Percentiles rank a stretch among this genome's conserved stretches.
Conservation (phyloP, 2,113 vertebrate genomes). For the Gobius niger region DNA sequence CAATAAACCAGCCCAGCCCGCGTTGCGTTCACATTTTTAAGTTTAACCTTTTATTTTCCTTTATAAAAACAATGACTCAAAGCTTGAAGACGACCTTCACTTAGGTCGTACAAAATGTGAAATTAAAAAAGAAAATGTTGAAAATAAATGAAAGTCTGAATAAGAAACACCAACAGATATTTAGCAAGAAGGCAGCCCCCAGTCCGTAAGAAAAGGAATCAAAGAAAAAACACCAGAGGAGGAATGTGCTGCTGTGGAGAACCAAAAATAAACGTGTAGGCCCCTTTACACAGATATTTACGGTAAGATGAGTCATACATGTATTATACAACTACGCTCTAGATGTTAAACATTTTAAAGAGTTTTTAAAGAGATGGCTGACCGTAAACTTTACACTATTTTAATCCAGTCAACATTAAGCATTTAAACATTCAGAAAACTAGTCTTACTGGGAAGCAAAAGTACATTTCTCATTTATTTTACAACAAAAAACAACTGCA, state of each 20-base stretch:
- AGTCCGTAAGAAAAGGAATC: slow-evolving; percentile 5
- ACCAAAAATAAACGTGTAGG: not conserved
- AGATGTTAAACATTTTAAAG: too few species aligned
- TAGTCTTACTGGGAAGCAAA: too few species aligned
- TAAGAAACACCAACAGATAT: slow-evolving; percentile 27
- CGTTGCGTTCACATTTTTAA: too few species aligned
- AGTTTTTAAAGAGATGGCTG: too few species aligned
- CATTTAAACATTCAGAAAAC: too few species aligned
- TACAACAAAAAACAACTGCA: too few species aligned
- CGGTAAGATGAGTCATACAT: too few species aligned
- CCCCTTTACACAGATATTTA: slow-evolving; percentile 1
- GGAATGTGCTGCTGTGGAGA: slow-evolving; percentile 3
- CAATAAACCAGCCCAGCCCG: too few species aligned
- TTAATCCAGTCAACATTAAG: too few species aligned
- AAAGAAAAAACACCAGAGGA: not conserved
- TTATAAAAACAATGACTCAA: slow-evolving; percentile 35
- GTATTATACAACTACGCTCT: too few species aligned
- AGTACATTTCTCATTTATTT: too few species aligned
- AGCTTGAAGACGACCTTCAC: not conserved
- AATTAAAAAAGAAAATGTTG: slow-evolving; percentile 25
- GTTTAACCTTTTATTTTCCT: slow-evolving; percentile 23
- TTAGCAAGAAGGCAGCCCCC: slow-evolving; percentile 10
- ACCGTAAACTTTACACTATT: too few species aligned
- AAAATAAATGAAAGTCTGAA: not conserved
- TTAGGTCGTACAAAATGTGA: not conserved